Base-by-base conservation (phyloP, 2,888 invertebrate genomes). In the Heliconius charithonia region DNA sequence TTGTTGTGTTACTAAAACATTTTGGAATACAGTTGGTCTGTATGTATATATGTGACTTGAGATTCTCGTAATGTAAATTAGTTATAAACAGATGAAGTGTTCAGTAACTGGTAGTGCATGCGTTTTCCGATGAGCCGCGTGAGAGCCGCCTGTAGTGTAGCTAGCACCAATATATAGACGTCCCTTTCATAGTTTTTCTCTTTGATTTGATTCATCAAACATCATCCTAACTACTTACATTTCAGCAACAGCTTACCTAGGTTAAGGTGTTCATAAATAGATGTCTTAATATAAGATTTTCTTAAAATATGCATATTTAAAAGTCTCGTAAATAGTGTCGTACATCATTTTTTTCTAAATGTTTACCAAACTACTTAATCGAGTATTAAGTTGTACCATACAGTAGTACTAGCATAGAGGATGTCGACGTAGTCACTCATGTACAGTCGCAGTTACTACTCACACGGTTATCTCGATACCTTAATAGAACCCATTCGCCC, bases 21-120 rank as follows among this genome's bases (percentile, higher is more conserved):
- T 51, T 19, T 51, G 7, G 7, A 27, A 51, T 71, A 22, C 10
- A 51, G 4, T 22, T 29, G 7, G 12, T 63, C 56, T 27, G 16
- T 63, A 32, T 27, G 16, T 63, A 32, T 10, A 66, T 2, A 19
- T 29, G 32, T 67, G 4, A 12, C 25, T 25, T 62, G 62, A 25
- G 9, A 41, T 7, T 41, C 25, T 41, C 6, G 67, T n/a, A 2
- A 37, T 25, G 41, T 37, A 41, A n/a, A n/a, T n/a, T n/a, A 37
- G n/a, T n/a, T 67, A n/a, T 66, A 3, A 67, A n/a, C 12, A n/a
- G 3, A 67, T 37, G 4, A 0, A 37, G 67, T 41, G 13, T 89
- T 87, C 86, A 88, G 85, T 85, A 86, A 85, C 83, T 86, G 85
- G 82, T 65, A 80, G 73, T 79, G 81, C 75, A 76, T 76, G 71